Percentiles rank a stretch among this genome's conserved stretches.
phyloP scores from a whole-genome alignment of 2,113 vertebrate species.

The Eubucco bourcierii region DNA sequence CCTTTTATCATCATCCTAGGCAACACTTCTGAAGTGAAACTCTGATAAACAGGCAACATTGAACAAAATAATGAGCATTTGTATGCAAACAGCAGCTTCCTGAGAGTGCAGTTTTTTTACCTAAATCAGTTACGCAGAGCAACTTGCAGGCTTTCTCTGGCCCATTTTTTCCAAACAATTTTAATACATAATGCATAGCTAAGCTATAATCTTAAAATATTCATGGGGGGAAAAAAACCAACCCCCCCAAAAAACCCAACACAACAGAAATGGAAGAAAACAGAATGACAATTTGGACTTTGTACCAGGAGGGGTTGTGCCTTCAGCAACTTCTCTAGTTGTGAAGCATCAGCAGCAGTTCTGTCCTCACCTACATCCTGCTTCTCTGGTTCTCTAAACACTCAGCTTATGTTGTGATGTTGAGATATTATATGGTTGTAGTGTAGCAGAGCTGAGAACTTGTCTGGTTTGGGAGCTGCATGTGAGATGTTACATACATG shows the following conservation, averaged over 20 bases:
- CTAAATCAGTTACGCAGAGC: background rate
- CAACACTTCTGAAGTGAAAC: background rate
- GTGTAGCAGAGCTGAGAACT: background rate
- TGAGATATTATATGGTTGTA: background rate
- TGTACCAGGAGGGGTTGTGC: background rate
- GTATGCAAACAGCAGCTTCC: background rate
- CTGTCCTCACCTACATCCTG: accelerated
- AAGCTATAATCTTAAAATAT: background rate
- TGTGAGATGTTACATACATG: background rate
- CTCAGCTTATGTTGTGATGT: background rate
- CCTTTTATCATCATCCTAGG: background rate
- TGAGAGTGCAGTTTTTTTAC: background rate
- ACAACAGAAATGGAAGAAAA: background rate
- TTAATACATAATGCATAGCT: background rate
- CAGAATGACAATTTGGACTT: background rate
- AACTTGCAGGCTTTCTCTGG: background rate
- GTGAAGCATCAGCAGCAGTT: background rate
- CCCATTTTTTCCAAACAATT: background rate
- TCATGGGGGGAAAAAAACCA: too few species aligned
- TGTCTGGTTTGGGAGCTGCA: too few species aligned
- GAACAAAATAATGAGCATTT: background rate
- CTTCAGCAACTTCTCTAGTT: background rate
- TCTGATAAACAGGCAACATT: background rate
- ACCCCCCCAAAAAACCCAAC: too few species aligned
- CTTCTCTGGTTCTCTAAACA: background rate